Percentiles rank a stretch among this genome's conserved stretches.
Evolutionary conservation across 2,113 vertebrate genomes (phyloP).

Genomic region (Sturnus vulgaris): DNA sequence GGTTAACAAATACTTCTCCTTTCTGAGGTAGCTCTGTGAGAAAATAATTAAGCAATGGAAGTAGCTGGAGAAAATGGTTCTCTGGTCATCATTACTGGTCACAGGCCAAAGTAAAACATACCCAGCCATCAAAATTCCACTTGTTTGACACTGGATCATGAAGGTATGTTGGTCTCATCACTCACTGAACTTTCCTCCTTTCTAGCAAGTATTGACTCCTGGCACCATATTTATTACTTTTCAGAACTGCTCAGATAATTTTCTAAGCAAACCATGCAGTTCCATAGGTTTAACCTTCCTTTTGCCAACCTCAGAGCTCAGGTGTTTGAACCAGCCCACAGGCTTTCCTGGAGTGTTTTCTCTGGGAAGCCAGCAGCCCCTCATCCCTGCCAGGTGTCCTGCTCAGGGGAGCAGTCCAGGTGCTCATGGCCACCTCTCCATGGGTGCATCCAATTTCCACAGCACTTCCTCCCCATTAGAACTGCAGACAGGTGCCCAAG

Average conservation of each 20-base stretch:
- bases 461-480: background rate
- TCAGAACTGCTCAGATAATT: background rate
- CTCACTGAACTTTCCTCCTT: background rate
- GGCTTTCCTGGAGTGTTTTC: background rate
- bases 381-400: background rate
- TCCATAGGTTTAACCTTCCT: background rate
- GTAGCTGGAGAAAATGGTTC: background rate
- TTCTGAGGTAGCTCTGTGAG: background rate
- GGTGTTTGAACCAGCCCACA: rapidly evolving
- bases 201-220: background rate
- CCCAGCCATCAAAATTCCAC: background rate
- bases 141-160: background rate
- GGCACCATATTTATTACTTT: background rate
- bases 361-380: background rate
- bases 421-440: background rate
- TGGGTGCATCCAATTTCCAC: background rate
- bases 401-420: background rate
- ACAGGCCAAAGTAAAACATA: background rate
- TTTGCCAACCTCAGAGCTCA: background rate
- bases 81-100: background rate
- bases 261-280: background rate
- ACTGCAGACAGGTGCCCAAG: background rate
- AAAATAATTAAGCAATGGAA: background rate
- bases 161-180: background rate
- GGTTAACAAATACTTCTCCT: background rate